Evolutionary conservation across 2,797 vertebrate species (phyloP).

Genomic region (Jordanella pulchra): DNA sequence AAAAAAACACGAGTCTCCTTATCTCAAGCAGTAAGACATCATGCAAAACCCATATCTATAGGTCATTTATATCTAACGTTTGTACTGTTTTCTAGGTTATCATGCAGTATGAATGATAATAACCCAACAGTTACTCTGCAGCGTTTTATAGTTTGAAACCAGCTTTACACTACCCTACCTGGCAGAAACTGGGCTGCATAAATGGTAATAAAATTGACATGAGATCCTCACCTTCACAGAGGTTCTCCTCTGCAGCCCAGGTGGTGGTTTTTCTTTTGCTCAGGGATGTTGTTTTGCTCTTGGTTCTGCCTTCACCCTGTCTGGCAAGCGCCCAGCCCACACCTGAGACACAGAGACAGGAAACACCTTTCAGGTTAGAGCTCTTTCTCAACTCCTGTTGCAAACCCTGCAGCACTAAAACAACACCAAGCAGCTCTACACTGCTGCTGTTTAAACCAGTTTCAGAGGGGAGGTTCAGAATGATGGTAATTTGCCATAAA

Average conservation of each 20-base stretch:
- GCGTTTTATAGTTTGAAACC: neutral
- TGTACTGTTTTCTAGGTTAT: neutral
- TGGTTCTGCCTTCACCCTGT: slow-evolving; percentile 69
- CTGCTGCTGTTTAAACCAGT: neutral
- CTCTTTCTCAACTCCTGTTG: slow-evolving; percentile 5
- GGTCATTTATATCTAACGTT: neutral
- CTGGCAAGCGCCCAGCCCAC: slow-evolving; percentile 71
- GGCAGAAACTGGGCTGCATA: neutral
- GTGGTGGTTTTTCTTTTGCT: slow-evolving; percentile 34
- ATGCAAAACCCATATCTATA: neutral
- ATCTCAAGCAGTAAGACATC: slow-evolving; percentile 6
- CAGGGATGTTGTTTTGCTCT: slow-evolving; percentile 49
- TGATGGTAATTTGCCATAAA: neutral
- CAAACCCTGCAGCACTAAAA: neutral
- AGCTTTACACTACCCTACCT: neutral
- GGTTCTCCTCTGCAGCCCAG: slow-evolving; percentile 74
- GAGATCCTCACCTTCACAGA: slow-evolving; percentile 74
- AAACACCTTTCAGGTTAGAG: slow-evolving; percentile 21
- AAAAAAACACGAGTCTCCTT: no score
- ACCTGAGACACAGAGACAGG: slow-evolving; percentile 56
- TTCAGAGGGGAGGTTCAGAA: neutral
- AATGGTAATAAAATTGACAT: neutral
- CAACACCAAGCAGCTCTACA: neutral
- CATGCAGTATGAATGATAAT: neutral
- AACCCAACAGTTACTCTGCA: neutral